A percentile compares a stretch with the other conserved stretches of the same genome.
These are phyloP conservation scores for Microcaecilia unicolor DNA, from an alignment of 2,797 vertebrate genomes.

Conservation along the genomic window DNA sequence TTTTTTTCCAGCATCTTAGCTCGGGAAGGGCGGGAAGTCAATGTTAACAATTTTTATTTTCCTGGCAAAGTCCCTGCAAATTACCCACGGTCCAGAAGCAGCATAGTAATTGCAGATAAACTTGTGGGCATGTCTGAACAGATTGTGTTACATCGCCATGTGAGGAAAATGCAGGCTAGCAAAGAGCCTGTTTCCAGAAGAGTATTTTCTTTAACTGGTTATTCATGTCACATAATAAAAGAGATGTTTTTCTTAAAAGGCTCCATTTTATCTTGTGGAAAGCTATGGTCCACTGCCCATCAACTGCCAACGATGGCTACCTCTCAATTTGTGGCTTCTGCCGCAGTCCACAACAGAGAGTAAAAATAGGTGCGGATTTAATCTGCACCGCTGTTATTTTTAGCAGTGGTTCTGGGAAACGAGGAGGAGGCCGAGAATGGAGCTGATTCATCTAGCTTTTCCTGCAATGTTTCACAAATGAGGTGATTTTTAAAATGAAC, in stretches of 20 bases:
- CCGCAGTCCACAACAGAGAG: conserved; percentile 12
- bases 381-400: conserved; percentile 1
- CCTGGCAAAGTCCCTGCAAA: neutral
- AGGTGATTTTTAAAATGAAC: too few species aligned
- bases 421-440: too few species aligned
- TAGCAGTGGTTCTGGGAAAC: neutral
- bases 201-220: neutral
- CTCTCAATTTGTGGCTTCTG: conserved; percentile 30
- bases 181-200: neutral
- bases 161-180: neutral
- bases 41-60: neutral
- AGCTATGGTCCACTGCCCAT: conserved; percentile 29
- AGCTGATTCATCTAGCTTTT: too few species aligned
- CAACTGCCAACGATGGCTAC: conserved; percentile 18
- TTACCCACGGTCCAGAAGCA: neutral
- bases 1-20: neutral
- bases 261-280: neutral
- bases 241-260: conserved; percentile 26
- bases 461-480: too few species aligned
- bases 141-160: neutral
- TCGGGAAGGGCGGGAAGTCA: neutral
- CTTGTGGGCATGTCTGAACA: neutral
- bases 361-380: conserved; percentile 22
- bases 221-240: conserved; percentile 3
- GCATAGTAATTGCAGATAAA: neutral